Base-by-base conservation (phyloP, 2,797 vertebrate genomes). In the Okamejei kenojei region DNA sequence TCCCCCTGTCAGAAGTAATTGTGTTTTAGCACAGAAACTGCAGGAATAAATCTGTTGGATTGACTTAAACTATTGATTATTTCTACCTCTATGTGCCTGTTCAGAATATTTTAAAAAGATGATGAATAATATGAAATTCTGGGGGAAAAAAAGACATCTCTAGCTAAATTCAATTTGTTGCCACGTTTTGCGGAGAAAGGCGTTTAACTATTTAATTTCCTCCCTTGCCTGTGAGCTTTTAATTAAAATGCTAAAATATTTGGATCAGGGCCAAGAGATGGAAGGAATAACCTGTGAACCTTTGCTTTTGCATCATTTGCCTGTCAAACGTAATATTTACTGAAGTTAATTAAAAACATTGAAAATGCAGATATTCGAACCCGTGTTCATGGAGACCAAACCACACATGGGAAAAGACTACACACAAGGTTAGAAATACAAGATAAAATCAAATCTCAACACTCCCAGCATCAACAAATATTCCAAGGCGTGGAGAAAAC, bases 1-100 rank as follows among this genome's bases (percentile, higher is more conserved):
- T 32, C 19, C 38, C 29, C 90, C 54, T 73, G 93, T 93, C 78
- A 77, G 93, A 90, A 21, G 23, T 80, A 90, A 93, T 93, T 93
- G 29, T 80, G 74, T 93, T 38, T 38, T 92, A 92, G 73, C 54
- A 74, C 90, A 29, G 35, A 58, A 76, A 45, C 93, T 63, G 93
- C 78, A 93, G 80, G 93, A 93, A 65, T 93, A 93, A 93, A 93
- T 90, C 92, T 65, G 93, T 86, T n/a, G 94, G 68, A 93, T 73
- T 65, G 90, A 21, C 93, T 90, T 35, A 13, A 88, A n/a, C 68
- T 93, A 93, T 93, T 93, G 93, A 93, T 93, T 93, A 32, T 35
- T 86, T 93, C 45, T 88, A 9, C 82, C 73, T 74, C 38, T 45
- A 93, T 71, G 23, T 68, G 71, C 23, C 81, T 68, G 38, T 29